Conservation (phyloP, 2,888 invertebrate genomes). For the Caenorhabditis japonica region DNA sequence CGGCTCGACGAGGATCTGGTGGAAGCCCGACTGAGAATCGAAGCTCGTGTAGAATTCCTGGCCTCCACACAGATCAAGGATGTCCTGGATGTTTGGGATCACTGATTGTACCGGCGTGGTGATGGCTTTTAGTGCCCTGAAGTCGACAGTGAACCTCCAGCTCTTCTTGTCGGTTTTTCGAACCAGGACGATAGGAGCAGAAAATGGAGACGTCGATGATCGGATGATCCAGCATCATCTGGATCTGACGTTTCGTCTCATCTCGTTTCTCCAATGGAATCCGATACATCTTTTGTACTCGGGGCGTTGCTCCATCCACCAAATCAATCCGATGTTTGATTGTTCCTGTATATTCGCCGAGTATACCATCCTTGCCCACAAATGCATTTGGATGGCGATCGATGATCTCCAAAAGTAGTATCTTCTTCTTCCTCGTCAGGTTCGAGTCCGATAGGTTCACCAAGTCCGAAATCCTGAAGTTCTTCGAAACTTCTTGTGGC, state of each 20-base stretch:
- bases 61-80: constrained; percentile 22
- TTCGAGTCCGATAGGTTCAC: no score
- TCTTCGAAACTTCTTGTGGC: no score
- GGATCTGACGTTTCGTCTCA: constrained; percentile 21
- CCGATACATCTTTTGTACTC: neutral
- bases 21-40: constrained; percentile 47
- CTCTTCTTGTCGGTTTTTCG: constrained; percentile 20
- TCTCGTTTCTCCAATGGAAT: constrained; percentile 28
- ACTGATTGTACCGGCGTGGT: constrained; percentile 15
- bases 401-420: constrained; percentile 3
- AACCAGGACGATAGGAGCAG: constrained; percentile 43
- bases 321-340: constrained; percentile 33
- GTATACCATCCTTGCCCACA: constrained; percentile 24
- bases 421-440: constrained; percentile 9
- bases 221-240: constrained; percentile 16
- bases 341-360: constrained; percentile 35
- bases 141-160: constrained; percentile 45
- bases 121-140: constrained; percentile 29
- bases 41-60: constrained; percentile 21
- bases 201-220: constrained; percentile 3
- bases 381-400: constrained; percentile 22
- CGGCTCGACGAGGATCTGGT: no score
- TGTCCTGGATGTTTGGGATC: no score
- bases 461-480: no score
- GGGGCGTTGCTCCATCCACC: neutral